phyloP scores from a whole-genome alignment of 2,797 vertebrate species.

The Otolemur crassicaudatus region DNA sequence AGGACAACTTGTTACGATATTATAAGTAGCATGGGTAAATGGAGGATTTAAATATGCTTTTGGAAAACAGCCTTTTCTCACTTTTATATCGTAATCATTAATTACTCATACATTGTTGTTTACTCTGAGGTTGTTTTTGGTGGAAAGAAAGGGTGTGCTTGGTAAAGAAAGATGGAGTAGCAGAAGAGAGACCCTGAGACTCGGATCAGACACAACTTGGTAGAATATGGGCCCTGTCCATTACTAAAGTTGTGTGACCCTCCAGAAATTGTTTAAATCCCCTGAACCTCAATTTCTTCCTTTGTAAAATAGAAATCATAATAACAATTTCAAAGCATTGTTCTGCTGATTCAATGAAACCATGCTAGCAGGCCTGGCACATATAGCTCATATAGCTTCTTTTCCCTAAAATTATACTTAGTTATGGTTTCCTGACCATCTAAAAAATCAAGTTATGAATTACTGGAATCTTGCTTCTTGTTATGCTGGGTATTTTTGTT shows the following conservation, averaged over 20 bases:
- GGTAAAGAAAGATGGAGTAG: background rate
- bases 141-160: background rate
- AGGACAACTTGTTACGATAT: slow-evolving; percentile 54
- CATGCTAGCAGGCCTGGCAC: background rate
- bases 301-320: background rate
- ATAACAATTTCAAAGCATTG: background rate
- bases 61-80: slow-evolving; percentile 55
- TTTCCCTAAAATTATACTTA: background rate
- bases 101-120: slow-evolving; percentile 20
- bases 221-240: background rate
- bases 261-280: background rate
- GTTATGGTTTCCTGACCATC: background rate
- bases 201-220: background rate
- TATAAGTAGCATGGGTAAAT: slow-evolving; percentile 60
- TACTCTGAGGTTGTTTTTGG: background rate
- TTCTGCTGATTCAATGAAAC: slow-evolving; percentile 34
- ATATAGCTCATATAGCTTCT: background rate
- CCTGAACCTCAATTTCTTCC: background rate
- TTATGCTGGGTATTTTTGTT: too few relatives aligned
- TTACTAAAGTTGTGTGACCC: background rate
- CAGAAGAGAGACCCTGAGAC: background rate
- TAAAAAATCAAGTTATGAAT: background rate
- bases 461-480: background rate
- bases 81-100: slow-evolving; percentile 25
- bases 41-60: background rate